A percentile compares a stretch with the other conserved stretches of the same genome.
Conservation (phyloP, 2,113 vertebrate species). For the Garra rufa region DNA sequence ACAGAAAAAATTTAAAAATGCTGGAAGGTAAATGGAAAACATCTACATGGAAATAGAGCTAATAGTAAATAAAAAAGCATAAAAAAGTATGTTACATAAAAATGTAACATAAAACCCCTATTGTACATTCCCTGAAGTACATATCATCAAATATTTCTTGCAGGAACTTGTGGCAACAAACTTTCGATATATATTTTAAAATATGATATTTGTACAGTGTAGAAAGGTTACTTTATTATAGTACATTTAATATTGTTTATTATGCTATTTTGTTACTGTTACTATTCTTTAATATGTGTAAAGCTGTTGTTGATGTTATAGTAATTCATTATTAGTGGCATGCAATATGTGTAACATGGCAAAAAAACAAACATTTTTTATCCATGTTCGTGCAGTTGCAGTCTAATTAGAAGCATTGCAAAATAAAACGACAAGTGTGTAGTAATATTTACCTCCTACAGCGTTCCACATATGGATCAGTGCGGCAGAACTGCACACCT, state of each 20-base stretch:
- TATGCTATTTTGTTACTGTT: background rate
- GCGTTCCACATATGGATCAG: constrained; percentile 87
- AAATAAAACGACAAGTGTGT: background rate
- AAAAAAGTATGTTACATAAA: too few relatives aligned
- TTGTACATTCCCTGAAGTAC: background rate
- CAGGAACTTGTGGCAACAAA: background rate
- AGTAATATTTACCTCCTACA: constrained; percentile 78
- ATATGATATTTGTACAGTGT: background rate
- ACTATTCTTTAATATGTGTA: background rate
- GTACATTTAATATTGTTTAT: background rate
- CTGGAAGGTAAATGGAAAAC: background rate
- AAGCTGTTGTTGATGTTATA: background rate
- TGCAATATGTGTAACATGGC: background rate
- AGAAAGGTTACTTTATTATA: background rate
- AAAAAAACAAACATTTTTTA: background rate
- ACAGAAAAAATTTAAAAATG: too few relatives aligned
- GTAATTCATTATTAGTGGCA: background rate
- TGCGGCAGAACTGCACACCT: constrained; percentile 80
- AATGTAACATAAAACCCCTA: too few relatives aligned
- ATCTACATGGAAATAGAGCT: background rate
- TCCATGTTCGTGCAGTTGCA: background rate
- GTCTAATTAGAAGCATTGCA: background rate
- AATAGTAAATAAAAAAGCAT: too few relatives aligned
- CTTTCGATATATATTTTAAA: background rate
- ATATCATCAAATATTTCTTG: background rate